Base-by-base conservation (phyloP, 1,140 invertebrate species). In the Dryas iulia region DNA sequence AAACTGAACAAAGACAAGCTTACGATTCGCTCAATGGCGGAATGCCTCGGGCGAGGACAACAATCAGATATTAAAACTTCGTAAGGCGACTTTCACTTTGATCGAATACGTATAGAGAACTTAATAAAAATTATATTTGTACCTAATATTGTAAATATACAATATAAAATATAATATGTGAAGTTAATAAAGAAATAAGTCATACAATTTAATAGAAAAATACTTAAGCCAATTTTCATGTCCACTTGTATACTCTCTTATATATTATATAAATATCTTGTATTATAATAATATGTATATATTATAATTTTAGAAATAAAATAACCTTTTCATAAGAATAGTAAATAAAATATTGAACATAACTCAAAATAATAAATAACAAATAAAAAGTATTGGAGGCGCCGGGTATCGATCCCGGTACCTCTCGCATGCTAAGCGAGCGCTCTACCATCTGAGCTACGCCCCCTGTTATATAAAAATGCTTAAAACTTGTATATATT, bases 391-490 rank as follows among this genome's bases (percentile, higher is more conserved):
- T 35, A 58, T 72, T 77, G 72, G 70, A 77, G 75, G 72, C 75
- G 75, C 75, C 75, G 75, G 76, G 68, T 77, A 77, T 77, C 73
- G 76, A 78, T 73, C 73, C 73, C 73, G 71, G 73, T 76, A 76
- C 74, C 74, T 77, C 71, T 77, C 72, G 71, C 72, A 77, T 77
- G 72, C 74, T 73, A 77, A 77, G 74, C 69, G 71, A 71, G 71
- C 74, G 74, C 74, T 73, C 74, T 73, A 77, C 72, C 74, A 77
- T 77, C 74, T 73, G 74, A 77, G 69, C 74, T 73, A 77, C 72
- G 72, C 69, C 39, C 39, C 39, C 39, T 35, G 30, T 58, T 39
- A 23, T 57, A n/a, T 25, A 57, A 57, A 28, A 25, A 1, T 26
- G 7, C 12, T 14, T 14, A 14, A 39, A 39, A 39, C 4, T n/a